These are phyloP conservation scores for Pecten maximus DNA, from an alignment of 2,888 invertebrate genomes.

Conservation along the genomic window DNA sequence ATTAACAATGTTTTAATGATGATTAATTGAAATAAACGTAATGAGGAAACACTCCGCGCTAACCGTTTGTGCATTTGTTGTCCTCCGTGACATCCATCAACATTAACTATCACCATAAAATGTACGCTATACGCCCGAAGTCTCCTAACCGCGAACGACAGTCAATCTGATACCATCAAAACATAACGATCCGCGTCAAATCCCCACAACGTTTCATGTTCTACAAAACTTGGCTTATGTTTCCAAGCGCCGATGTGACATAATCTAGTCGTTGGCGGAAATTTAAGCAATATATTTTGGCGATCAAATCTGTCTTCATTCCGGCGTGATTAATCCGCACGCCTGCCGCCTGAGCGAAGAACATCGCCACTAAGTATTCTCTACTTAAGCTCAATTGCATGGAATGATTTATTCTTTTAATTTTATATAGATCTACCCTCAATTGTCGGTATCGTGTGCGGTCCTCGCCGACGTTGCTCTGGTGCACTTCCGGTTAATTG, in stretches of 20 bases:
- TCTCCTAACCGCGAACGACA: background rate
- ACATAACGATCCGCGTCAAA: background rate
- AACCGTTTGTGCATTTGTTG: background rate
- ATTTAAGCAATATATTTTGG: background rate
- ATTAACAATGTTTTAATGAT: background rate
- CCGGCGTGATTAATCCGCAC: background rate
- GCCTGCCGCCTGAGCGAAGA: background rate
- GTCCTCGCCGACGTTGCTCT: background rate
- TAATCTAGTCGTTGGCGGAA: background rate
- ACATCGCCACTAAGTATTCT: background rate
- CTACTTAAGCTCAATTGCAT: background rate
- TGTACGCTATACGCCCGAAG: background rate
- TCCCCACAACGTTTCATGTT: background rate
- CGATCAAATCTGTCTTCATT: background rate
- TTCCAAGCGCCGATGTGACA: background rate
- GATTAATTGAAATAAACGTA: background rate
- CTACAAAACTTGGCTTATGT: background rate
- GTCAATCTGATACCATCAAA: background rate
- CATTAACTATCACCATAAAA: background rate
- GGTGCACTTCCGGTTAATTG: constrained; percentile 26
- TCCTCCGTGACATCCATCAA: background rate
- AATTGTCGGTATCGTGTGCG: background rate
- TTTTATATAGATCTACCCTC: background rate
- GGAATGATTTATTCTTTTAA: background rate
- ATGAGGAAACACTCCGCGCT: background rate